A percentile compares a stretch with the other conserved stretches of the same genome.
phyloP scores from a whole-genome alignment of 2,888 invertebrate genomes.

The Ecliptopera silaceata region DNA sequence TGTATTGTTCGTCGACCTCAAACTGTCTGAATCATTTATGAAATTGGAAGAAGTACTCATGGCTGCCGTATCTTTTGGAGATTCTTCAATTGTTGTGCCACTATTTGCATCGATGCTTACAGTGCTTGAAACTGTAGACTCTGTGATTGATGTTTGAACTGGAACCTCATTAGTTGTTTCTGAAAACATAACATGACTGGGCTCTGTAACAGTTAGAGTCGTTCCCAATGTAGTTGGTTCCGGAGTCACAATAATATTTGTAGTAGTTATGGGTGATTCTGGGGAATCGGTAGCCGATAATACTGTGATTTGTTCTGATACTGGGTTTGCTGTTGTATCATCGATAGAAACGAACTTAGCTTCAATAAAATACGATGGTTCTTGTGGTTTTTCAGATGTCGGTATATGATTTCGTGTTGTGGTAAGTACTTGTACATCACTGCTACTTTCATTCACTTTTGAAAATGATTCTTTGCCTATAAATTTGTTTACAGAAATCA shows the following conservation, averaged over 20 bases:
- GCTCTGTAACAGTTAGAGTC: conserved; percentile 1
- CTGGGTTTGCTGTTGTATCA: not conserved
- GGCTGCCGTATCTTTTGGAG: not conserved
- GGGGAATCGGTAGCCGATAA: not conserved
- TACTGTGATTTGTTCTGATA: not conserved
- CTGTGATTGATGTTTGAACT: not conserved
- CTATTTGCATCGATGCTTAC: not conserved
- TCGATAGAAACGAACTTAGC: not conserved
- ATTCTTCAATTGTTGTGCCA: not conserved
- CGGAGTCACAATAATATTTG: not conserved
- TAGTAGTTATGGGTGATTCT: not conserved
- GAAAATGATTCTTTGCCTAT: not conserved
- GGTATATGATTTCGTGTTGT: not conserved
- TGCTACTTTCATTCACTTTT: not conserved
- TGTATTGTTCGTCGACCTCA: not conserved
- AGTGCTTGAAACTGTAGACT: not conserved
- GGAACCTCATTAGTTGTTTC: not conserved
- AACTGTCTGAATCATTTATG: not conserved
- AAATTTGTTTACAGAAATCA: not conserved
- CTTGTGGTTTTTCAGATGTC: not conserved
- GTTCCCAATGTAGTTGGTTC: not conserved
- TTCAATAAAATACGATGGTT: not conserved
- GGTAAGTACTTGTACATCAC: not conserved
- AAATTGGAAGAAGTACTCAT: not conserved
- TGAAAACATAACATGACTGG: not conserved